Evolutionary conservation across 2,888 invertebrate genomes (phyloP), one percentile per base, ranked within the genome.

Genomic region (Hyposoter dolosus): DNA sequence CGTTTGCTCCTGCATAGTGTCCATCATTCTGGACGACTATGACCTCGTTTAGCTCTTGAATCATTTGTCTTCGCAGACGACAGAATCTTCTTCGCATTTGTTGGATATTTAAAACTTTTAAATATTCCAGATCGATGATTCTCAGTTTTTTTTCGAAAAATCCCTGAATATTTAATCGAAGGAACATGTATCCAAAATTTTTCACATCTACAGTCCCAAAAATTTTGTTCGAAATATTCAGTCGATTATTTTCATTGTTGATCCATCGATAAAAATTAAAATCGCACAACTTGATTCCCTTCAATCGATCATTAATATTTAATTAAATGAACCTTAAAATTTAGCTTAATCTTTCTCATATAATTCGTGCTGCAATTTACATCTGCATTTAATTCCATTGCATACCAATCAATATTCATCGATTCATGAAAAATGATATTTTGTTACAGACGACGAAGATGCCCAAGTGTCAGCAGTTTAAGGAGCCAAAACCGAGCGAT

Each of bases 401-500:
- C n/a, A 17, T 32, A 4, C 66, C n/a, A 47, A 32, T 3, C 10
- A 12, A 32, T 19, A 19, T 76, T 35, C 23, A 12, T 63, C n/a
- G 43, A 35, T 40, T 86, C 74, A 86, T 86, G 68, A 69, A 74
- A 43, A 40, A 81, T 17, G 56, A 63, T 78, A 87, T 92, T 93
- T 90, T 93, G 92, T 95, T 94, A 86, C 95, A 96, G 96, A 96
- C 95, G 96, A 96, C 90, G 96, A 96, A 91, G 96, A 96, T 92
- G 95, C 96, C 80, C 96, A 96, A 94, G 96, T 96, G 88, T 96
- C 96, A 78, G 96, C 96, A 84, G 96, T 96, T 85, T 95, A 93
- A 91, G 84, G 78, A 74, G 69, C 71, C 65, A 15, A 66, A 28
- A 68, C 17, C 28, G 19, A 65, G 43, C 15, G 69, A 35, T 32